Conservation (phyloP, 2,113 vertebrate genomes). For the Gasterosteus aculeatus region DNA sequence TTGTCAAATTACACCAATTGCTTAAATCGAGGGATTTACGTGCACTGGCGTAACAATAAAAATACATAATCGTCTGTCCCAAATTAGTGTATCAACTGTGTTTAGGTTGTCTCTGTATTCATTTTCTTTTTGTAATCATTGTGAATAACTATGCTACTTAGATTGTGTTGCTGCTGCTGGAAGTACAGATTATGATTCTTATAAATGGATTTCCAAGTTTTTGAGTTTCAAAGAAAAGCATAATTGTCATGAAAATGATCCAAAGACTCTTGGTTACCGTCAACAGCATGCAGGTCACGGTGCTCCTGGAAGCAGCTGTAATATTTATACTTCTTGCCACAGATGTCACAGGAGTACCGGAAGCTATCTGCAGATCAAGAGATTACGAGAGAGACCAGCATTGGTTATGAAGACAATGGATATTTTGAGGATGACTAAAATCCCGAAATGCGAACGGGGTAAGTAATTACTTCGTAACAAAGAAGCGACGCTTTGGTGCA, state of each 20-base stretch:
- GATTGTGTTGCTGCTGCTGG: slow-evolving; percentile 12
- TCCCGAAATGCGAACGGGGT: background rate
- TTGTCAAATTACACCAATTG: background rate
- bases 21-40: background rate
- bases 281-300: slow-evolving; percentile 95
- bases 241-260: slow-evolving; percentile 23
- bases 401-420: slow-evolving; percentile 15
- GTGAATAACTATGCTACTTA: background rate
- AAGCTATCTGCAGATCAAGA: slow-evolving; percentile 88
- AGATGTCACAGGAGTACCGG: slow-evolving; percentile 98
- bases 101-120: background rate
- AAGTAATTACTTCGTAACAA: background rate
- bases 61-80: too few species aligned
- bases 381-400: slow-evolving; percentile 8
- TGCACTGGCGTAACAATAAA: background rate
- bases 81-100: too few species aligned
- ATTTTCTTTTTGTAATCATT: background rate
- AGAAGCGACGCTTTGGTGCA: background rate
- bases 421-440: background rate
- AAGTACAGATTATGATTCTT: background rate
- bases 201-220: slow-evolving; percentile 1
- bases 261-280: slow-evolving; percentile 82
- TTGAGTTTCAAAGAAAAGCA: slow-evolving; percentile 8
- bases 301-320: slow-evolving; percentile 99
- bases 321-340: slow-evolving; percentile 99